These are phyloP conservation scores for Spilosoma lubricipeda DNA, from an alignment of 2,888 invertebrate genomes.

Conservation along the genomic window DNA sequence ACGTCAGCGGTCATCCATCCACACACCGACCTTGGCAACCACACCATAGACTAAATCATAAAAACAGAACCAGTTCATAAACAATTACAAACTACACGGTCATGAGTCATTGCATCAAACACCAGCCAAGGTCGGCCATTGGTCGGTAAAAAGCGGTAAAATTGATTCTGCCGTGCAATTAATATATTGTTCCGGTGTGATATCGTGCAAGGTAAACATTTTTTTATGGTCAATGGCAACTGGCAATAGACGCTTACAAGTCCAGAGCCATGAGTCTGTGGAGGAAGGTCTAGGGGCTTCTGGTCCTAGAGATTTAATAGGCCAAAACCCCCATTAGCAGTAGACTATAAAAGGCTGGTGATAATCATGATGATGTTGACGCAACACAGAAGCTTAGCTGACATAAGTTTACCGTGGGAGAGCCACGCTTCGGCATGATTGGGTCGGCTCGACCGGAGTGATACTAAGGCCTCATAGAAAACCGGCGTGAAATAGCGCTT, in stretches of 20 bases:
- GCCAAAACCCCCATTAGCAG: not conserved
- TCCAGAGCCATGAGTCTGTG: too few relatives aligned
- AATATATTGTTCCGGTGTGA: not conserved
- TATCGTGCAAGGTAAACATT: not conserved
- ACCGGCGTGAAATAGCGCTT: too few relatives aligned
- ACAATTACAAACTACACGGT: slow-evolving; percentile 41
- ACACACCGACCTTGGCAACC: slow-evolving; percentile 20
- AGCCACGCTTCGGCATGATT: too few relatives aligned
- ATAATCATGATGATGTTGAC: not conserved
- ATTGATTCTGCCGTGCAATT: slow-evolving; percentile 10
- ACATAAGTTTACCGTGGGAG: not conserved
- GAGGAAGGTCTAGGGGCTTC: too few relatives aligned
- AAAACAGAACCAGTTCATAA: slow-evolving; percentile 42
- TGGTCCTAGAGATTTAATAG: too few relatives aligned
- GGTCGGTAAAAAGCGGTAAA: slow-evolving; percentile 28
- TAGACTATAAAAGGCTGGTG: not conserved
- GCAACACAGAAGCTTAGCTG: not conserved
- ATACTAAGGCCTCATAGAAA: too few relatives aligned
- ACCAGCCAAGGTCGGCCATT: slow-evolving; percentile 57
- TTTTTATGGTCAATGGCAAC: not conserved
- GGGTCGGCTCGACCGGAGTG: too few relatives aligned
- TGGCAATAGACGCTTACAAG: too few relatives aligned
- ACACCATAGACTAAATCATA: slow-evolving; percentile 23
- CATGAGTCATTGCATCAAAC: slow-evolving; percentile 61
- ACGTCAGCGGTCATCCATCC: slow-evolving; percentile 19